Evolutionary conservation across 1,140 invertebrate genomes (phyloP), one percentile per base, ranked within the genome.

Genomic region (Atta texana): DNA sequence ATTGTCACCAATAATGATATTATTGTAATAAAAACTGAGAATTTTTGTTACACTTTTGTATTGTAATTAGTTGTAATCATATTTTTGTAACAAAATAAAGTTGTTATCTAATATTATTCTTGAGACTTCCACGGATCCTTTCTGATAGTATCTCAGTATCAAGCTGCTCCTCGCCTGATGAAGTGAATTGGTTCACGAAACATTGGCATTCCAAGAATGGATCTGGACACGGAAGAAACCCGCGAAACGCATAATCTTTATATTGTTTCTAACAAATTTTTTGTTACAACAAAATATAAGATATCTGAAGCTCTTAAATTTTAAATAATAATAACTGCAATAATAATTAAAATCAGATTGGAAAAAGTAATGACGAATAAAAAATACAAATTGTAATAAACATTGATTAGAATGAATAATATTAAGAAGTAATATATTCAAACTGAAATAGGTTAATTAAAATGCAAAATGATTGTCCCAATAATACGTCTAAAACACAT

Each of bases 341-440:
- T 57, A 34, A 57, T 57, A 31, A 55, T 55, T n/a, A 55, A 75
- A 75, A 61, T 66, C 7, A 44, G 8, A 76, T 10, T 51, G 3
- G 24, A 61, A 76, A 75, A 7, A 34, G n/a, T 44, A 57, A 16
- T 59, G 6, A 24, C 1, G 12, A 59, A 59, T 39, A 16, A 24
- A 59, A 3, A 61, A 59, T 49, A 61, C 7, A 39, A 7, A 61
- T 24, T 39, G n/a, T n/a, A 63, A 76, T 21, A 8, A 76, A 1
- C 14, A 24, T 63, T 39, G 2, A 76, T 61, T 14, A 61, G 12
- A 21, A 44, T n/a, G 39, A 68, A 68, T 21, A 64, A n/a, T n/a
- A 34, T 16, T 64, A 24, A 14, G 1, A 66, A 68, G 8, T 12
- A 59, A 16, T 44, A 44, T 76, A 28, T 68, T 49, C 3, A 10